Base-by-base conservation (phyloP, 2,797 vertebrate species). In the Coluber constrictor region DNA sequence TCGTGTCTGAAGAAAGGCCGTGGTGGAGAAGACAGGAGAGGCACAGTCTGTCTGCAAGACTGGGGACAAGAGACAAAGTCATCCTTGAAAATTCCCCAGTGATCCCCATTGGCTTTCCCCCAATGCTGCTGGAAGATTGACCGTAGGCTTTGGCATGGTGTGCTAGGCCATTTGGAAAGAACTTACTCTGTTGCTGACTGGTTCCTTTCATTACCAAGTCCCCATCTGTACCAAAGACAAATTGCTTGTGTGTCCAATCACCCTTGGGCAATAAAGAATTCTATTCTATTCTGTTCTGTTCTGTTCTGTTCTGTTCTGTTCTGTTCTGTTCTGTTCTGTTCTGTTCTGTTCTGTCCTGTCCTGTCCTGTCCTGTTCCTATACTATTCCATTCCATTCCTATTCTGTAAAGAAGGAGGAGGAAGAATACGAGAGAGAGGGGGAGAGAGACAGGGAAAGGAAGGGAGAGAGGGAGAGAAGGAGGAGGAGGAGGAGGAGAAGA, bases 121-220 rank as follows among this genome's bases (percentile, higher is more conserved):
- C 79, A 87, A 90, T 95, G 87, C 25, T 5, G 0, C 63, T 59
- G 79, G 79, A 93, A 74, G 93, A 27, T 16, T 61, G 56, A 66
- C 10, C 10, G 90, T 47, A 54, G 55, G 0, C 63, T 70, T 93
- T 92, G 93, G 86, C 74, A 79, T 9, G 29, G 18, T 0, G 12
- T 89, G 55, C 0, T 23, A 56, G 90, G 92, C 90, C 92, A 79
- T 93, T 63, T 0, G 0, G 83, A 95, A 94, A 93, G 86, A 95
- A 57, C 43, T 59, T 43, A 89, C 83, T 3, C 23, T 91, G 57
- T 32, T 63, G 2, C 66, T 93, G 94, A 25, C 29, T 91, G 79
- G 91, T 61, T 79, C 92, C 63, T 11, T 92, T 94, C 95, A 86
- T 92, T 92, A 25, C 57, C 5, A 54, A 54, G 18, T 0, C 11